Evolutionary conservation across 2,797 vertebrate species (phyloP), one percentile per base, ranked within the genome.

Genomic region (Urosaurus nigricauda): DNA sequence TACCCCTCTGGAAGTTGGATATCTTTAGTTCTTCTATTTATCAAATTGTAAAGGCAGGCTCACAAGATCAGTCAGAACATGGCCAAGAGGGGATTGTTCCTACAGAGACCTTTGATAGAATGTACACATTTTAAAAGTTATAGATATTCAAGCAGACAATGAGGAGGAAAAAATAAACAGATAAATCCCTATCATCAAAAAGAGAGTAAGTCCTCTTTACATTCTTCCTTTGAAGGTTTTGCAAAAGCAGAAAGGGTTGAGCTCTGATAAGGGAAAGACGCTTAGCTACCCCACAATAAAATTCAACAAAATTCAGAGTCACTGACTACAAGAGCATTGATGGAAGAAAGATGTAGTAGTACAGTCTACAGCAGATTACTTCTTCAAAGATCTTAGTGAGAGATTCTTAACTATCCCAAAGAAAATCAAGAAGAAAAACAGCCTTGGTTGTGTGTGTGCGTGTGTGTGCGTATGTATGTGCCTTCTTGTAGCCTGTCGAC

Each of bases 221-320:
- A 90, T 94, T 93, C 92, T 91, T 94, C 85, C 94, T 96, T 96
- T 95, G 95, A 96, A 96, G 95, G 92, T 94, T 91, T 85, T 90
- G 94, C 89, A 95, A 91, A 92, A 92, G 92, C 87, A 92, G 91
- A 96, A 85, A 79, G 37, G 65, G 70, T 82, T 93, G 88, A 93
- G 89, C 73, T 43, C 90, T 92, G 95, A 95, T 96, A 96, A 96
- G 94, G 73, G n/a, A 84, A 93, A 1, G 0, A 94, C 71, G 65
- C 90, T 92, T 35, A 86, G 85, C 87, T 83, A 83, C 78, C 88
- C 94, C 16, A 89, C 43, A 95, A 96, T 95, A 96, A 96, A 96
- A 93, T 94, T 94, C 93, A 95, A 87, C 91, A 91, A 87, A 95
- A 93, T 88, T 93, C 40, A 94, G 92, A 93, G 94, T 91, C 29